A percentile compares a stretch with the other conserved stretches of the same genome.
Conservation (phyloP, 2,113 vertebrate species). For the Semnornis frantzii region DNA sequence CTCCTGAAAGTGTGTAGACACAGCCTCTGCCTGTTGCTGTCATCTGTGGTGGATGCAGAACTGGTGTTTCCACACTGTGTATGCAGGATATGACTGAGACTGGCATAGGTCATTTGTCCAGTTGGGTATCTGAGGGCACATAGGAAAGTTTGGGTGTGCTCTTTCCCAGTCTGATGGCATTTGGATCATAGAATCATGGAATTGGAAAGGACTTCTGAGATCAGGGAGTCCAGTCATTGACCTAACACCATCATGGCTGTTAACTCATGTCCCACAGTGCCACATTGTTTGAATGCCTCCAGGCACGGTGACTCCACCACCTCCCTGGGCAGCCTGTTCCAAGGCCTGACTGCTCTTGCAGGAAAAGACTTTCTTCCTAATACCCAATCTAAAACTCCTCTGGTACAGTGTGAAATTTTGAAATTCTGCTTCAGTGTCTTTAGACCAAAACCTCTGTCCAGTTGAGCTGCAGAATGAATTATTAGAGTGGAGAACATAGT, state of each 20-base stretch:
- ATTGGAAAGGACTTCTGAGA: no score
- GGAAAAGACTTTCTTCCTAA: no score
- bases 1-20: not conserved
- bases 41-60: not conserved
- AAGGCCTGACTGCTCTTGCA: no score
- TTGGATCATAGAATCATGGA: not conserved
- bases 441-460: not conserved
- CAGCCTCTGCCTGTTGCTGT: not conserved
- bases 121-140: not conserved
- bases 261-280: no score
- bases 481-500: not conserved
- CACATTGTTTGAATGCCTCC: no score
- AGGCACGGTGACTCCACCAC: no score
- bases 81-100: not conserved
- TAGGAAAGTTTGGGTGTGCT: not conserved
- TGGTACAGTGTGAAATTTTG: no score
- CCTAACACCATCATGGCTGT: no score
- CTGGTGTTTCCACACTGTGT: accelerated
- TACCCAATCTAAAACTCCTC: no score
- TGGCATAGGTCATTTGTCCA: not conserved
- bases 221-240: no score
- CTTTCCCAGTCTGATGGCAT: not conserved
- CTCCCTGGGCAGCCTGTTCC: no score
- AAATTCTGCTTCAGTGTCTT: not conserved
- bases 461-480: not conserved